Conservation (phyloP, 2,113 vertebrate genomes). For the Lutjanus erythropterus region DNA sequence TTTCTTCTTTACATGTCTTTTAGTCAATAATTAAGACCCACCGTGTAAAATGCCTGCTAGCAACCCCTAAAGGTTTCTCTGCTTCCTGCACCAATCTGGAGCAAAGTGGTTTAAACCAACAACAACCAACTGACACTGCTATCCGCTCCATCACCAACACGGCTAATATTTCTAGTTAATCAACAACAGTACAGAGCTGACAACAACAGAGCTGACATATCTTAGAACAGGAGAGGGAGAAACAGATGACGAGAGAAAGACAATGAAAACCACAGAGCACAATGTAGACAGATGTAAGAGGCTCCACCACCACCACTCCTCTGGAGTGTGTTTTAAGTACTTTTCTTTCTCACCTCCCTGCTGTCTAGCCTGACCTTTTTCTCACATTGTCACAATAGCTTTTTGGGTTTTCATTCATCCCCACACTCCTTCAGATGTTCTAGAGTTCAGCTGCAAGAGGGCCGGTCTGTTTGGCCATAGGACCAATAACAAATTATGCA, state of each 20-base stretch:
- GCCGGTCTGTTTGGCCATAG: constrained; percentile 30
- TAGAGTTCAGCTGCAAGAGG: constrained; percentile 20
- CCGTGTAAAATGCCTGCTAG: background rate
- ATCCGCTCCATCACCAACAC: background rate
- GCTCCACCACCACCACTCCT: constrained; percentile 9
- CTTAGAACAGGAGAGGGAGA: background rate
- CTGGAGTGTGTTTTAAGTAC: constrained; percentile 32
- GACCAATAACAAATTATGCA: constrained; percentile 39
- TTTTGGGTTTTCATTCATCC: constrained; percentile 24
- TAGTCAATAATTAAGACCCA: constrained; percentile 47
- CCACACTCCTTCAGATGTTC: constrained; percentile 4
- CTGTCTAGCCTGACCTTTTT: constrained; percentile 14
- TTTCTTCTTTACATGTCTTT: constrained; percentile 18
- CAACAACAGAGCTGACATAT: background rate
- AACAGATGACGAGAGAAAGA: constrained; percentile 3
- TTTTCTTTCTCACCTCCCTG: constrained; percentile 44
- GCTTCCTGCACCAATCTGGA: constrained; percentile 23
- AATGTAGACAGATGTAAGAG: constrained; percentile 12
- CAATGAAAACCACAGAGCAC: background rate
- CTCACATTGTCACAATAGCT: constrained; percentile 32
- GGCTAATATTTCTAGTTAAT: constrained; percentile 47
- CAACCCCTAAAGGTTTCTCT: background rate
- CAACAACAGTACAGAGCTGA: constrained; percentile 34
- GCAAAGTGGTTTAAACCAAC: constrained; percentile 51
- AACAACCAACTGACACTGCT: constrained; percentile 15